Evolutionary conservation across 2,888 invertebrate species (phyloP), one percentile per base, ranked within the genome.

Genomic region (Papilio elwesi): DNA sequence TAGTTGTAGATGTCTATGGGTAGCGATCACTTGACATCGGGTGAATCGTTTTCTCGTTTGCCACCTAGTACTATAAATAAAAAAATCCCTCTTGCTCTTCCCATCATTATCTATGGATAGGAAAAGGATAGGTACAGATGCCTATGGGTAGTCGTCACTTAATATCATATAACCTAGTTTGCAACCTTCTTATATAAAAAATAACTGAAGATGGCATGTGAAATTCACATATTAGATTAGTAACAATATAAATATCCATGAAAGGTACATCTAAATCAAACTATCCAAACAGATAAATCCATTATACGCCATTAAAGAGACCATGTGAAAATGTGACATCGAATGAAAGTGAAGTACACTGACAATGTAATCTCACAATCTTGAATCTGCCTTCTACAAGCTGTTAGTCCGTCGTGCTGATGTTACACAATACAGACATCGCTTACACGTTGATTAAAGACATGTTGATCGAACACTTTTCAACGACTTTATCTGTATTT

Each of bases 351-450:
- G 74, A 59, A 16, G 55, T 79, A 79, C 75, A 71, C 64, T 81
- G 82, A 87, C 87, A 88, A 86, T 87, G 85, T 80, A 83, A 87
- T 87, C 87, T 81, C 70, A 72, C 70, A 76, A 86, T 85, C 84
- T 82, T 74, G 76, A 79, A 77, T 80, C 52, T 52, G 36, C n/a
- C 62, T 81, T 74, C 76, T 79, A 80, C 76, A 79, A 78, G 77
- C 79, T 75, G 75, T 79, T 78, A 76, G 78, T 76, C 78, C 79
- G 76, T 76, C 74, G 74, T 43, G 16, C 16, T 55, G 11, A 55
- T 79, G 78, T 85, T 81, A 80, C 76, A 80, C 76, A 80, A 83
- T 80, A 76, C 77, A 78, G 66, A 78, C 75, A 78, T 75, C 78
- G 36, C n/a, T 68, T 7, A 10, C 53, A 49, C 53, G 53, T 16